A percentile compares a stretch with the other conserved stretches of the same genome.
Conservation (phyloP, 2,797 vertebrate species). For the Hydrocynus forskahlii region DNA sequence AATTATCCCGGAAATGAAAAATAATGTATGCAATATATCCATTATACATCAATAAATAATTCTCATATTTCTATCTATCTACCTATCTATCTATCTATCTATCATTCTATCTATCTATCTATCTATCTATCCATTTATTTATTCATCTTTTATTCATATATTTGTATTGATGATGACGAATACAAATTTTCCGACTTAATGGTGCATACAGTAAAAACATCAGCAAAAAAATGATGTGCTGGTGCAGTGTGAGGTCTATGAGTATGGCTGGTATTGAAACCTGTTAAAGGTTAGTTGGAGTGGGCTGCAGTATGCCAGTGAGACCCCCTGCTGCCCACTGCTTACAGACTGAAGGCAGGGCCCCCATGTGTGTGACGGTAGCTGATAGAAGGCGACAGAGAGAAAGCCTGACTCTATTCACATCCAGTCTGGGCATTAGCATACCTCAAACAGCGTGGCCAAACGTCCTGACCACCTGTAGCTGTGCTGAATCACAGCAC, state of each 20-base stretch:
- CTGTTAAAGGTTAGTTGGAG: slow-evolving; percentile 35
- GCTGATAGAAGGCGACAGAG: slow-evolving; percentile 73
- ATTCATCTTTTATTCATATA: too few relatives aligned
- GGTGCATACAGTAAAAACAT: neutral
- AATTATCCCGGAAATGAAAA: too few relatives aligned
- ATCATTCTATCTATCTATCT: too few relatives aligned
- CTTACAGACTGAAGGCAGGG: slow-evolving; percentile 57
- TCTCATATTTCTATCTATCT: too few relatives aligned
- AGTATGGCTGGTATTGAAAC: slow-evolving; percentile 26
- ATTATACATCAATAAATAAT: too few relatives aligned
- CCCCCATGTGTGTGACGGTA: slow-evolving; percentile 66
- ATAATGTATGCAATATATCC: too few relatives aligned
- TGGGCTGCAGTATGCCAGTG: slow-evolving; percentile 37
- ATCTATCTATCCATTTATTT: too few relatives aligned
- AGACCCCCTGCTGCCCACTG: slow-evolving; percentile 51
- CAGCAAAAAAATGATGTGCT: neutral
- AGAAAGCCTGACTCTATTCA: slow-evolving; percentile 70
- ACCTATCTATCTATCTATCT: too few relatives aligned
- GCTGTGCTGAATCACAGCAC: slow-evolving; percentile 55
- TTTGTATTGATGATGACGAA: too few relatives aligned
- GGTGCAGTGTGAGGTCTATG: slow-evolving; percentile 34
- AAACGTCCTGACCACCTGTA: slow-evolving; percentile 73
- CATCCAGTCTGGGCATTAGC: slow-evolving; percentile 69
- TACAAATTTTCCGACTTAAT: too few relatives aligned
- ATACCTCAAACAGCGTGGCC: slow-evolving; percentile 68